Base-by-base conservation (phyloP, 2,888 invertebrate genomes). In the Lasioglossum oenotherae region DNA sequence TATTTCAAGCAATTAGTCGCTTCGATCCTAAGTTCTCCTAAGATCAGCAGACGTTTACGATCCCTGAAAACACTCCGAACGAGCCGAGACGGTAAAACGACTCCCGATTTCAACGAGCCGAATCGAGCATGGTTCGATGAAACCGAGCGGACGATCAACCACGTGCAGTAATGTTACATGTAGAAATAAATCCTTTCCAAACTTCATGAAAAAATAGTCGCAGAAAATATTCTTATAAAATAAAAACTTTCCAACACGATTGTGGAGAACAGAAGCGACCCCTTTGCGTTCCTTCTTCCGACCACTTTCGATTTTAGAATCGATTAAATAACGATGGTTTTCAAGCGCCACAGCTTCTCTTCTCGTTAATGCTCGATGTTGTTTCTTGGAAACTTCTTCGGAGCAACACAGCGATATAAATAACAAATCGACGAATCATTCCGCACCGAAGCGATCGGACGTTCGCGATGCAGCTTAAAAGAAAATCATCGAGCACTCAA, bases 91-190 rank as follows among this genome's bases (percentile, higher is more conserved):
- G 69, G 69, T 35, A 38, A 69, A 35, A 35, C 35, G 35, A 69
- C 23, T 69, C 38, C 38, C 27, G 69, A 23, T 73, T 27, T 8
- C 72, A 46, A n/a, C 67, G 35, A n/a, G 77, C 44, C 2, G 46
- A 38, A 69, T 35, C 46, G 46, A 53, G 8, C 8, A 19, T 6
- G 53, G 14, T 64, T 60, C 31, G 19, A 35, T 1, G 49, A 35
- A 79, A 79, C 31, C 49, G 73, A 64, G 60, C 12, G 78, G 23
- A 49, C 60, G 23, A 53, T 53, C 53, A n/a, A 60, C 27, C 60
- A 60, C 60, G 60, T 2, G 53, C 53, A 53, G 2, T 53, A 53
- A 53, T 53, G 23, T 23, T 53, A 23, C 53, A 2, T 0, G 53
- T 53, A 23, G 2, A 23, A 53, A 53, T 8, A 53, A 53, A 53